Evolutionary conservation across 1,140 invertebrate species (phyloP), one percentile per base, ranked within the genome.

Genomic region (Philotrypesis tridentata): DNA sequence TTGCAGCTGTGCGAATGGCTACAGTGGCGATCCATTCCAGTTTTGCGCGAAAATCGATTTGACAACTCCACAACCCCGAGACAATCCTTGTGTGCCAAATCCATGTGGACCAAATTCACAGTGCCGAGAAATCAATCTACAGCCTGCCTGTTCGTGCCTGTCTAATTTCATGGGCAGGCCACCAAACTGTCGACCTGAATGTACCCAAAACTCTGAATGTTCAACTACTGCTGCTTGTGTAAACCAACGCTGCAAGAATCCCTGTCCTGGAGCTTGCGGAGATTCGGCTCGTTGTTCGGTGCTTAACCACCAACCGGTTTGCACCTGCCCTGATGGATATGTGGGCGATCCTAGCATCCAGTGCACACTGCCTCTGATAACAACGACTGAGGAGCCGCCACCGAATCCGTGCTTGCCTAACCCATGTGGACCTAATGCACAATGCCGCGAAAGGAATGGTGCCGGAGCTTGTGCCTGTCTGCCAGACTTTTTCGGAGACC

Each of bases 21-120:
- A 94, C 85, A 95, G 94, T 27, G 96, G 96, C 83, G 95, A 97
- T 94, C 95, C 96, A 33, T 96, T 96, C 88, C 92, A 93, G 61
- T 92, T 92, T 85, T 97, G 96, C 88, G 88, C 87, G 67, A 93
- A 91, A 84, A 92, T 93, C 89, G 92, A 94, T 92, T 86, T 80
- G 2, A 80, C 81, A 21, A 14, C 78, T 43, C 86, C 85, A 31
- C 86, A 86, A 87, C 82, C 85, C 85, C 6, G 79, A 82, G 91
- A 86, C 80, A 93, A 94, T 86, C 95, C 95, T n/a, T 97, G 96
- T 84, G 89, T 91, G 84, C 95, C 95, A n/a, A 94, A 94, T 86
- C 94, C 96, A 23, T 97, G 96, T 91, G 96, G 96, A 82, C 94
- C 95, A 55, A 95, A 96, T 87, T 95, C 95, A 77, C 95, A 95